Conservation (phyloP, 2,113 vertebrate genomes). For the Corythornis vintsioides region DNA sequence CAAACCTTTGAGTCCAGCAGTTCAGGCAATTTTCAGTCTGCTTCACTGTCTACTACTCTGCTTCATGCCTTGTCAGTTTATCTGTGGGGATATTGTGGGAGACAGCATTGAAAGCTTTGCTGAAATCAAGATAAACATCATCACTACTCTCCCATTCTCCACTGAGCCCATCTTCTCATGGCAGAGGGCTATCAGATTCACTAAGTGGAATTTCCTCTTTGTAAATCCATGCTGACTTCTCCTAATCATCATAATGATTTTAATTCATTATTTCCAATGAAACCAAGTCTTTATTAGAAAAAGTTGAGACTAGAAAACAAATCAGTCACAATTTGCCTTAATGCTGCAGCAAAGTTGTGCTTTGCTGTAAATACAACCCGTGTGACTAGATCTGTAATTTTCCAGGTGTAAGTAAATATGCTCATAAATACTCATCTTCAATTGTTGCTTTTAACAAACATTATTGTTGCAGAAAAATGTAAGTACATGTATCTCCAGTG, state of each 20-base stretch:
- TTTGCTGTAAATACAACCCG: background rate
- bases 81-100: background rate
- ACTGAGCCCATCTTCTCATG: rapidly evolving
- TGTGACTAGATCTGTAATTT: background rate
- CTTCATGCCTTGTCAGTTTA: background rate
- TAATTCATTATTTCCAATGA: background rate
- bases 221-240: background rate
- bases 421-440: background rate
- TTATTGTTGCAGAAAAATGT: background rate
- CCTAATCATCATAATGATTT: rapidly evolving
- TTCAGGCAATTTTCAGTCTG: background rate
- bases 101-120: background rate
- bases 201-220: background rate
- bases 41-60: background rate
- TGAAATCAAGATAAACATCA: no score
- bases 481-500: background rate
- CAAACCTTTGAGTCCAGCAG: background rate
- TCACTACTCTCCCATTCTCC: background rate
- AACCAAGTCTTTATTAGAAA: background rate
- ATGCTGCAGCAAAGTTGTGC: background rate
- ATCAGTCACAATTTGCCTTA: background rate
- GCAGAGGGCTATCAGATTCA: background rate
- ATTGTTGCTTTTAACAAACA: background rate
- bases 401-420: background rate
- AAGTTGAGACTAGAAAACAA: background rate